Percentiles rank a stretch among this genome's conserved stretches.
Conservation (phyloP, 1,140 invertebrate genomes). For the Aphidius ervi region DNA sequence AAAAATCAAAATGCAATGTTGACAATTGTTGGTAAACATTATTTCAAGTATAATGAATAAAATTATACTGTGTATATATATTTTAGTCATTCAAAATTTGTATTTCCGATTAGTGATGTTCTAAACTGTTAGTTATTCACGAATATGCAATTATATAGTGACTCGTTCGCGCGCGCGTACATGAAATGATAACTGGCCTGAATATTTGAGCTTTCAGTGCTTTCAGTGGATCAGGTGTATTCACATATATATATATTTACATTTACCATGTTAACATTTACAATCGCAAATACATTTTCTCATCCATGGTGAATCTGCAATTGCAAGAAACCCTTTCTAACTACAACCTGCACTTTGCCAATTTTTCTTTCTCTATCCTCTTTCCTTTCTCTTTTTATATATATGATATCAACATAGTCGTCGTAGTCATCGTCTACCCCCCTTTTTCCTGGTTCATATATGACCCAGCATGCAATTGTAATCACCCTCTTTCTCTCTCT, state of each 20-base stretch:
- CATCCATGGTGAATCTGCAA: too few relatives aligned
- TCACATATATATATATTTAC: too few relatives aligned
- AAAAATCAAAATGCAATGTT: too few relatives aligned
- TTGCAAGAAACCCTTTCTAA: not conserved
- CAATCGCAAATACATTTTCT: too few relatives aligned
- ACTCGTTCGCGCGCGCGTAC: slow-evolving; percentile 6
- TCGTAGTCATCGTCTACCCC: not conserved
- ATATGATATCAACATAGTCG: not conserved
- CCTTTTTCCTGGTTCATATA: not conserved
- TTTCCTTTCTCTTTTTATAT: not conserved
- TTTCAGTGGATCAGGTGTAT: too few relatives aligned
- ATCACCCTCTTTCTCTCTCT: slow-evolving; percentile 1
- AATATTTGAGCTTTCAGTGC: slow-evolving; percentile 27
- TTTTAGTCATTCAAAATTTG: not conserved
- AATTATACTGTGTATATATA: too few relatives aligned
- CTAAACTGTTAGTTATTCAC: slow-evolving; percentile 27
- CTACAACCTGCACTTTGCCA: not conserved
- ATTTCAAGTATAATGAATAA: too few relatives aligned
- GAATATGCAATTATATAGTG: slow-evolving; percentile 35
- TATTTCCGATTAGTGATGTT: not conserved
- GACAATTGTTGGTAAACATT: too few relatives aligned
- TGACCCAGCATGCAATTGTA: slow-evolving; percentile 10
- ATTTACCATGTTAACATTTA: too few relatives aligned
- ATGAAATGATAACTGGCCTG: slow-evolving; percentile 45
- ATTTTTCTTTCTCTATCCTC: not conserved